These are phyloP conservation scores for fruit fly (Drosophila melanogaster) DNA, from an alignment of 1,140 invertebrate species.

Conservation along the genomic window DNA sequence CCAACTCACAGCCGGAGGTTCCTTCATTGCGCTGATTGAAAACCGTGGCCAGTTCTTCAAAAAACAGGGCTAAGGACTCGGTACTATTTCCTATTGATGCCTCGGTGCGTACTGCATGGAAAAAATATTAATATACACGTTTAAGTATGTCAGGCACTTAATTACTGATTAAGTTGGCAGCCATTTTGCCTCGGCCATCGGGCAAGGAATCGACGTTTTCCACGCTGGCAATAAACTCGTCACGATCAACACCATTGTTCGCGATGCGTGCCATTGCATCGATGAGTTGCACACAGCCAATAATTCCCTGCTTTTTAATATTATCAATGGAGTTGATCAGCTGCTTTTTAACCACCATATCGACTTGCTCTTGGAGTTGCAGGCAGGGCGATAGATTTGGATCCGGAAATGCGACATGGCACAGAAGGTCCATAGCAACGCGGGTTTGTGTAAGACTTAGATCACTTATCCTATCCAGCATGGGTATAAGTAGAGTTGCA, in stretches of 20 bases:
- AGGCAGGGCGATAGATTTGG: constrained; percentile 83
- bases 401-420: constrained; percentile 85
- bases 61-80: constrained; percentile 88
- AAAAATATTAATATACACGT: neutral
- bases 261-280: constrained; percentile 80
- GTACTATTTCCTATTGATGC: constrained; percentile 78
- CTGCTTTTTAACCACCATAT: constrained; percentile 88
- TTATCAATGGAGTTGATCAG: constrained; percentile 85
- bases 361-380: constrained; percentile 87
- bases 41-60: constrained; percentile 89
- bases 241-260: constrained; percentile 5
- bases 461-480: constrained; percentile 87
- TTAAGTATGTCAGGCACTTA: neutral
- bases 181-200: constrained; percentile 79
- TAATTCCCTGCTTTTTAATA: constrained; percentile 85
- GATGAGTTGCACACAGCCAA: constrained; percentile 85
- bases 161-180: constrained; percentile 79
- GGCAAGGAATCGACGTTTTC: constrained; percentile 71
- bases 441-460: constrained; percentile 86
- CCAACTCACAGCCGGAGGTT: constrained; percentile 81
- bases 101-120: constrained; percentile 68
- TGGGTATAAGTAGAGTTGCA: constrained; percentile 77
- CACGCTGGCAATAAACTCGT: constrained; percentile 52
- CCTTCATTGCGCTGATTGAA: constrained; percentile 71
- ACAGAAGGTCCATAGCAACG: constrained; percentile 86